phyloP scores from a whole-genome alignment of 1,140 invertebrate genomes.

The Radopholus similis region DNA sequence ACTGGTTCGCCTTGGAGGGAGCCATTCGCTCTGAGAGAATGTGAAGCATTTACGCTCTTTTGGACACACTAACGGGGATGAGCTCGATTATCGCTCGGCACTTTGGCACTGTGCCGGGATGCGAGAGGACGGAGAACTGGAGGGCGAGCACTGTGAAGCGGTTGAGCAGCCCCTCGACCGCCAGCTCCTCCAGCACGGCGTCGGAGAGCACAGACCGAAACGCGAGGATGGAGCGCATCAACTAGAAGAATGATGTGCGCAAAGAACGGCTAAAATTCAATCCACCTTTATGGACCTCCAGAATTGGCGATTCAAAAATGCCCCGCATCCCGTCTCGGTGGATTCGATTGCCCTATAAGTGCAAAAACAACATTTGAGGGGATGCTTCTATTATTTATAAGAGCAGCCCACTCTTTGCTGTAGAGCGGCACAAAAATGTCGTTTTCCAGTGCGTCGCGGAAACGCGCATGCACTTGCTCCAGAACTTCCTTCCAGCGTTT shows the following conservation, averaged over 20 bases:
- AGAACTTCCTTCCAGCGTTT: conserved; percentile 29
- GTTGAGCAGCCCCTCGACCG: conserved; percentile 35
- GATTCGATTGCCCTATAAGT: conserved; percentile 35
- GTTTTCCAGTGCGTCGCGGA: conserved; percentile 15
- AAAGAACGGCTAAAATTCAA: neutral
- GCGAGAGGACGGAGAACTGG: conserved; percentile 28
- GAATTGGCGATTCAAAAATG: conserved; percentile 34
- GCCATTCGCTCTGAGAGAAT: conserved; percentile 3
- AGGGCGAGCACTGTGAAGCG: conserved; percentile 30
- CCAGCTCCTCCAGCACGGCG: conserved; percentile 25
- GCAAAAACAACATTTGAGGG: neutral
- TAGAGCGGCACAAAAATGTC: conserved; percentile 42
- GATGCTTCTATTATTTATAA: too few species aligned
- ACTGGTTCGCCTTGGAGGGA: neutral
- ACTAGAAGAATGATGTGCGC: conserved; percentile 1
- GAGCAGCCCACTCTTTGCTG: conserved; percentile 31
- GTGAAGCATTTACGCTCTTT: neutral
- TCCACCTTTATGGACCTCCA: conserved; percentile 34
- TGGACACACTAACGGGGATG: conserved; percentile 13
- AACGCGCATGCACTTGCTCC: neutral
- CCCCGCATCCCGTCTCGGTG: conserved; percentile 22
- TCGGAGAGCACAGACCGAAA: conserved; percentile 33
- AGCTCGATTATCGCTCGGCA: conserved; percentile 29
- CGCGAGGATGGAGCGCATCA: conserved; percentile 25
- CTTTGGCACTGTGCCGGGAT: conserved; percentile 24